These are phyloP conservation scores for Parasteatoda tepidariorum DNA, from an alignment of 1,140 invertebrate species.

Conservation along the genomic window DNA sequence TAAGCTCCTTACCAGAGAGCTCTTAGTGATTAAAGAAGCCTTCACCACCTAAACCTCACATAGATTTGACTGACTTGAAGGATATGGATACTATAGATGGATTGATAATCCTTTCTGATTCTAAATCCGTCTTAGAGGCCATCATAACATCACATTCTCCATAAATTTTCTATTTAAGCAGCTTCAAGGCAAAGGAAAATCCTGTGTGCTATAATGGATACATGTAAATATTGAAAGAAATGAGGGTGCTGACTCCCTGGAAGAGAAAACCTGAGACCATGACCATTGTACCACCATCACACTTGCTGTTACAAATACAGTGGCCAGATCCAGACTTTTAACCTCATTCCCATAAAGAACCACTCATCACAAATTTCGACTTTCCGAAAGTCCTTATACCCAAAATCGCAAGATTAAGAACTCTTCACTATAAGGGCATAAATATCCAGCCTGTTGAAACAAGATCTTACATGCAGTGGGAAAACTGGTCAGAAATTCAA, in stretches of 20 bases:
- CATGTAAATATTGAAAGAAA: background rate
- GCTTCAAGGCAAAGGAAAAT: background rate
- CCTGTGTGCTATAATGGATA: background rate
- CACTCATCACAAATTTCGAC: background rate
- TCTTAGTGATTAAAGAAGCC: background rate
- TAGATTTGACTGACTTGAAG: too few relatives aligned
- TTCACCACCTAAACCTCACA: background rate
- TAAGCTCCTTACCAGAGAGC: too few relatives aligned
- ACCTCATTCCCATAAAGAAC: background rate
- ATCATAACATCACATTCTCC: background rate
- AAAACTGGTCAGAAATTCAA: background rate
- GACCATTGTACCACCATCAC: background rate
- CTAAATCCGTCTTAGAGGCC: background rate
- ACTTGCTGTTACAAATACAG: background rate
- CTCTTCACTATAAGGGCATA: background rate
- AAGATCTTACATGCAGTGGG: background rate
- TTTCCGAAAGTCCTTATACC: background rate
- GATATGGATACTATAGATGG: too few relatives aligned
- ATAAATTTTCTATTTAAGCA: background rate
- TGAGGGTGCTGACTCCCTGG: background rate
- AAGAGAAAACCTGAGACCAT: background rate
- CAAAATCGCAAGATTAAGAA: background rate
- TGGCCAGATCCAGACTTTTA: background rate
- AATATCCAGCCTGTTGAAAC: background rate
- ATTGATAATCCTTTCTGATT: constrained; percentile 7